Conservation (phyloP, 2,797 vertebrate species). For the Zonotrichia albicollis region DNA sequence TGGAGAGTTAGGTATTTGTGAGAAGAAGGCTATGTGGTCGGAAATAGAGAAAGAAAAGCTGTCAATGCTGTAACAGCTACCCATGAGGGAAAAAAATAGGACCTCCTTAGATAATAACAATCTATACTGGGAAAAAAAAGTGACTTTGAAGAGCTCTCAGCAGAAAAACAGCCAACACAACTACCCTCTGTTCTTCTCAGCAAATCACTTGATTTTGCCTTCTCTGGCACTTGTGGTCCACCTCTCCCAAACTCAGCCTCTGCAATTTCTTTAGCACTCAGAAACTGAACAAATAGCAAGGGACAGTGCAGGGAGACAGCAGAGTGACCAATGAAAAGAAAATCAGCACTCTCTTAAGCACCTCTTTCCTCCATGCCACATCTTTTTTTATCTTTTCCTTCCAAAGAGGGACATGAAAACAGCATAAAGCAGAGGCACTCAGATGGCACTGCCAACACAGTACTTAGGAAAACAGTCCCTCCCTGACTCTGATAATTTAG, state of each 20-base stretch:
- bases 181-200: not conserved
- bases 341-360: not conserved
- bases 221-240: not conserved
- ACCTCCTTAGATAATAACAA: not conserved
- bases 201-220: not conserved
- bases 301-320: not conserved
- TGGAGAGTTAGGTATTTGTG: not conserved
- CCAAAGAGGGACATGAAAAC: not conserved
- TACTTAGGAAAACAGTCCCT: constrained; percentile 31
- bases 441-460: constrained; percentile 6
- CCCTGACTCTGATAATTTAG: constrained; percentile 45
- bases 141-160: not conserved
- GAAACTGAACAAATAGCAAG: not conserved
- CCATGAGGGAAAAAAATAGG: not conserved
- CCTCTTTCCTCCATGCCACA: not conserved
- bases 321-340: not conserved
- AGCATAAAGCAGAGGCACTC: constrained; percentile 14
- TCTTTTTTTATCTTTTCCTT: not conserved
- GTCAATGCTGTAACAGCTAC: not conserved
- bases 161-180: not conserved
- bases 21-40: not conserved
- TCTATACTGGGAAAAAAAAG: not conserved
- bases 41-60: not conserved
- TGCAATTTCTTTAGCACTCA: not conserved
- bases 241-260: not conserved